A percentile compares a stretch with the other conserved stretches of the same genome.
These are phyloP conservation scores for Botrylloides violaceus DNA, from an alignment of 23 tunicate genomes.

Conservation along the genomic window DNA sequence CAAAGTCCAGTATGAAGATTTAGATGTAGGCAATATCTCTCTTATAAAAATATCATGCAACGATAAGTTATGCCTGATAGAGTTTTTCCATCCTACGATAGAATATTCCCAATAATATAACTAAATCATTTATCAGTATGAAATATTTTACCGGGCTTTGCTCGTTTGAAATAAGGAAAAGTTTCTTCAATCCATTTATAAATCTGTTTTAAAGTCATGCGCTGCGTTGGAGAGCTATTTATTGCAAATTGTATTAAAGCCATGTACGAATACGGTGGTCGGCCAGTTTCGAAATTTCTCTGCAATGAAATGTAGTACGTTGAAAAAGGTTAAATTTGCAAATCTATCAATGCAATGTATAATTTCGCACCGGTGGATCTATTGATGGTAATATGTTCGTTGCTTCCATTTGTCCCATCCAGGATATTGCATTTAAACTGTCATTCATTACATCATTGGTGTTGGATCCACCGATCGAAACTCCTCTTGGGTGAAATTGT, in stretches of 20 bases:
- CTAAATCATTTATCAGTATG: no score
- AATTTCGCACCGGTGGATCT: background rate
- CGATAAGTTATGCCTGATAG: constrained; percentile 77
- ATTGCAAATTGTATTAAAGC: constrained; percentile 89
- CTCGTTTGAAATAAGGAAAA: constrained; percentile 75
- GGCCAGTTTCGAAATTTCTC: constrained; percentile 23
- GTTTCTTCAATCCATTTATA: constrained; percentile 87
- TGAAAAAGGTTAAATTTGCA: background rate
- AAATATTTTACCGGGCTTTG: constrained; percentile 72
- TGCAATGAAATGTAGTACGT: no score
- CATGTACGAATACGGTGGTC: constrained; percentile 92
- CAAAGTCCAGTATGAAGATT: constrained; percentile 82
- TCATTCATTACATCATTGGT: constrained; percentile 22
- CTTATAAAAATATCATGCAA: constrained; percentile 81
- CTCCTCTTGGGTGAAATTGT: no score
- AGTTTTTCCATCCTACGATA: constrained; percentile 92
- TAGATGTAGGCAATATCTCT: constrained; percentile 53
- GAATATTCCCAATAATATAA: no score
- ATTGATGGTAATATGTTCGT: constrained; percentile 73
- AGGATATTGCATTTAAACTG: constrained; percentile 72
- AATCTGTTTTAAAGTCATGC: constrained; percentile 75
- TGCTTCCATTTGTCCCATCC: constrained; percentile 86
- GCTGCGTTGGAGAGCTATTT: constrained; percentile 58
- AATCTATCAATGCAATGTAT: background rate
- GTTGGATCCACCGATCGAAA: no score